Base-by-base conservation (phyloP, 2,888 invertebrate species). In the Encarsia formosa region DNA sequence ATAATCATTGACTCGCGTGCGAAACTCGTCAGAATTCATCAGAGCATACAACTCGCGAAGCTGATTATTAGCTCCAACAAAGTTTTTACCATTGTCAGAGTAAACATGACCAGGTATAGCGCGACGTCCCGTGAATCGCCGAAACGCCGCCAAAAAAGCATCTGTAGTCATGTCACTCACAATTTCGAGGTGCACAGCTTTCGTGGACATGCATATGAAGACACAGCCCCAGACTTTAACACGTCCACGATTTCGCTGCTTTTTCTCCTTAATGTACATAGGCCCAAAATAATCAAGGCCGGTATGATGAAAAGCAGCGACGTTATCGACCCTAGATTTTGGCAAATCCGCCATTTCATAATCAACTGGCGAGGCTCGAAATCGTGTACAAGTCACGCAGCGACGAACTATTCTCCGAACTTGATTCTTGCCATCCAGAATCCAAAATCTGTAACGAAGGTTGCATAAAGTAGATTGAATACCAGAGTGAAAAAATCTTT, bases 61-160 rank as follows among this genome's bases (percentile, higher is more conserved):
- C 1, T 54, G 40, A 50, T 68, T 67, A 4, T 59, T 55, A 0
- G 66, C 56, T 1, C 72, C 66, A 2, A 63, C 56, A 56, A 76
- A 75, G 54, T 73, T 73, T 0, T 66, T 65, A 0, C 70, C 71
- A 49, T 75, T 75, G 46, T 76, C 75, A 19, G 63, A 64, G 40
- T 63, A 70, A 1, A 74, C 63, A 4, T 63, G 57, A 9, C 40
- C 55, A 0, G 69, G 68, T 20, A 65, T 51, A 37, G 59, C 56
- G 18, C 61, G 39, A 15, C 58, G 53, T 2, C 46, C 55, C 4
- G 60, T 53, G 35, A 62, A 61, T 20, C 58, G 49, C n/a, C 56
- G 56, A 2, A 63, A 50, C 9, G 43, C 43, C 18, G 49, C 55
- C 4, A 74, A 35, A 53, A 72, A 70, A 1, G 49, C 53, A 5